Evolutionary conservation across 1,140 invertebrate genomes (phyloP).

Genomic region (Apis mellifera): DNA sequence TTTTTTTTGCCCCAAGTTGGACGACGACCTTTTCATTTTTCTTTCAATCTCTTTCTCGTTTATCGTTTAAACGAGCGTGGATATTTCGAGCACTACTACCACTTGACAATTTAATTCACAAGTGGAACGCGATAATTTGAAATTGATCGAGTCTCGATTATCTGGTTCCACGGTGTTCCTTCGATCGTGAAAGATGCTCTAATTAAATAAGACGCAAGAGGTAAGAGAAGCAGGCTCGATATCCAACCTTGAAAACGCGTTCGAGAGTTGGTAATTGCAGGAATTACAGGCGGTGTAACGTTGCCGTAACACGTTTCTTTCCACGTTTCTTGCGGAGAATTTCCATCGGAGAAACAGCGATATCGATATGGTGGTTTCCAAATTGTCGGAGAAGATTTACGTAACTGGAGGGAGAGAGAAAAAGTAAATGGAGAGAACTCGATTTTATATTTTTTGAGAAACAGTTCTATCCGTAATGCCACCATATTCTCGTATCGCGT

Average conservation of each 20-base stretch:
- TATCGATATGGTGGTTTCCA: background rate
- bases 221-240: slow-evolving; percentile 4
- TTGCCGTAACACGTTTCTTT: too few species aligned
- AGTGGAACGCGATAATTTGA: too few species aligned
- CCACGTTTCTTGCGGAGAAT: background rate
- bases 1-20: background rate
- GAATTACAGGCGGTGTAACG: background rate
- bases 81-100: too few species aligned
- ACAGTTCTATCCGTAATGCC: too few species aligned
- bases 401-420: background rate
- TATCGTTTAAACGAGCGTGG: too few species aligned
- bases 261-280: slow-evolving; percentile 25
- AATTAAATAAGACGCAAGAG: slow-evolving; percentile 7
- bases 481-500: too few species aligned
- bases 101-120: too few species aligned
- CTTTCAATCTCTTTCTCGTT: too few species aligned
- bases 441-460: background rate
- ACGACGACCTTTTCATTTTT: too few species aligned
- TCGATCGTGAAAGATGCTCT: background rate
- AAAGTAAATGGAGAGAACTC: background rate
- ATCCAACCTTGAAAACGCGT: slow-evolving; percentile 20
- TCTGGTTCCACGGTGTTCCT: background rate
- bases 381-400: background rate
- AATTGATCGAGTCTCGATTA: background rate
- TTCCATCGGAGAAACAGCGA: background rate